These are phyloP conservation scores for Nemapogon koenigi DNA, from an alignment of 2,888 invertebrate species.

Conservation along the genomic window DNA sequence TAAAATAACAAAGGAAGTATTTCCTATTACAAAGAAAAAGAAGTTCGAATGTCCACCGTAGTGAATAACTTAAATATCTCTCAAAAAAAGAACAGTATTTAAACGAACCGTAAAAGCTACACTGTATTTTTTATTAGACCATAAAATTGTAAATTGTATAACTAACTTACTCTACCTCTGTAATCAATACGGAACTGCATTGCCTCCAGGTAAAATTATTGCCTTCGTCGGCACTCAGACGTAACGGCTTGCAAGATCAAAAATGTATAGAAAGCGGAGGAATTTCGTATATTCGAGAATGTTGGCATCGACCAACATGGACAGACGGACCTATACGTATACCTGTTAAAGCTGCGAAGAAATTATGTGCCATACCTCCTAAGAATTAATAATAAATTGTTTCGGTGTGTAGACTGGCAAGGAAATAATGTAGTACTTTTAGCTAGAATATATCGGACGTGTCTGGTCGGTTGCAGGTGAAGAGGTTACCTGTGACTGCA, in stretches of 20 bases:
- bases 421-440: too few relatives aligned
- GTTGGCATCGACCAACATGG: conserved; percentile 34
- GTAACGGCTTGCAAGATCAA: conserved; percentile 53
- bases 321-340: conserved; percentile 33
- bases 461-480: conserved; percentile 53
- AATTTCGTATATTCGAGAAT: conserved; percentile 43
- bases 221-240: conserved; percentile 45
- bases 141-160: too few relatives aligned
- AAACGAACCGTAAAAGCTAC: too few relatives aligned
- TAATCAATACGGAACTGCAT: too few relatives aligned
- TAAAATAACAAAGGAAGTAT: conserved; percentile 39
- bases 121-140: too few relatives aligned
- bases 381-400: conserved; percentile 26
- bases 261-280: conserved; percentile 41
- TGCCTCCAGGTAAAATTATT: conserved; percentile 39
- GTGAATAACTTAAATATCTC: too few relatives aligned
- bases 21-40: conserved; percentile 33
- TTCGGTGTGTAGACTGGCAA: too few relatives aligned
- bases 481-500: conserved; percentile 41
- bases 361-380: conserved; percentile 29
- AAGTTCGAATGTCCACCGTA: not conserved
- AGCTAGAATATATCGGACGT: too few relatives aligned
- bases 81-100: too few relatives aligned
- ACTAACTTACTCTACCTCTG: too few relatives aligned
- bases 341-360: conserved; percentile 41